These are phyloP conservation scores for Troglohyphantes excavatus DNA, from an alignment of 2,888 invertebrate genomes.

Conservation along the genomic window DNA sequence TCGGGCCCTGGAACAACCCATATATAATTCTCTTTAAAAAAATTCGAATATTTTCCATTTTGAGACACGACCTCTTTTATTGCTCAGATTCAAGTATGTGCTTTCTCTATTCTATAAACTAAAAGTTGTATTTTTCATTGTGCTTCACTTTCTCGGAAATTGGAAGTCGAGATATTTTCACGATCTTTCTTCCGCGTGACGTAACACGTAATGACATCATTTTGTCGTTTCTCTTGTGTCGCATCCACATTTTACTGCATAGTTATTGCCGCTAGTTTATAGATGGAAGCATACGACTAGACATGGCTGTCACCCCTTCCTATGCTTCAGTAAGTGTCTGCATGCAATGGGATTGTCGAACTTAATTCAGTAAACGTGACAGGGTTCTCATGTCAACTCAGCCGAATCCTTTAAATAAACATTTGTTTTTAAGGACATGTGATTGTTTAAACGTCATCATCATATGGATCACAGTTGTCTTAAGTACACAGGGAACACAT, in stretches of 20 bases:
- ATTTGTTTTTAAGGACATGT: too few species aligned
- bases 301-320: neutral
- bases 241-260: neutral
- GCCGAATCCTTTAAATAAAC: neutral
- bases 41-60: too few species aligned
- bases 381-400: neutral
- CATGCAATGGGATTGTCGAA: neutral
- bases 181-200: constrained; percentile 47
- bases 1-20: too few species aligned
- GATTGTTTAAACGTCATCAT: too few species aligned
- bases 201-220: constrained; percentile 33
- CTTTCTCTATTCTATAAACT: too few species aligned
- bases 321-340: neutral
- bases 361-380: neutral
- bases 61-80: too few species aligned
- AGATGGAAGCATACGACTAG: neutral
- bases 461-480: too few species aligned
- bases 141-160: neutral
- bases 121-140: neutral
- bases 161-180: constrained; percentile 18
- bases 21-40: too few species aligned
- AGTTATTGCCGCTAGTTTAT: constrained; percentile 8
- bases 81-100: too few species aligned
- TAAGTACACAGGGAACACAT: too few species aligned
- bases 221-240: constrained; percentile 32